Evolutionary conservation across 1,140 invertebrate genomes (phyloP).

Genomic region (Chionoecetes opilio): DNA sequence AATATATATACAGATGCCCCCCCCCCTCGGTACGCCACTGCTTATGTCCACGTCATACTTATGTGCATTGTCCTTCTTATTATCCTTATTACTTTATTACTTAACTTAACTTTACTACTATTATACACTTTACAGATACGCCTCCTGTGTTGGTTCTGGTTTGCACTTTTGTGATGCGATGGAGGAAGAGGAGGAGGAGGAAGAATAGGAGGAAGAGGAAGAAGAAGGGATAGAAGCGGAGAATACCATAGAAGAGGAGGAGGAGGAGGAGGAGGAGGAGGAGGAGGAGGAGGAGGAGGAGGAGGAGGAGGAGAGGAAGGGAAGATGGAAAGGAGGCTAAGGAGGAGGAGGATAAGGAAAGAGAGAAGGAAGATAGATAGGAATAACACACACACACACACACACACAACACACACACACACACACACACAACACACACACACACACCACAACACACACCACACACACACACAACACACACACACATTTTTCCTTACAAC

Average conservation of each 20-base stretch:
- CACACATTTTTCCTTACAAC: too few relatives aligned
- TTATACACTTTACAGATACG: not conserved
- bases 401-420: not conserved
- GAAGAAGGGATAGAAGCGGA: not conserved
- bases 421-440: conserved; percentile 22
- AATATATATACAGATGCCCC: too few relatives aligned
- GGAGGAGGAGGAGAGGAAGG: not conserved
- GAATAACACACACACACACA: not conserved
- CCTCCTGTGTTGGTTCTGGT: not conserved
- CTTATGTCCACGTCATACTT: too few relatives aligned
- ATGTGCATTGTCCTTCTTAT: too few relatives aligned
- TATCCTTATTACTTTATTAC: too few relatives aligned
- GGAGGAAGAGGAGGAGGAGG: not conserved
- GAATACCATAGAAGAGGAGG: not conserved
- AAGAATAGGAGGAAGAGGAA: not conserved
- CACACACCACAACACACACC: conserved; percentile 21
- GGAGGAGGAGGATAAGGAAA: not conserved
- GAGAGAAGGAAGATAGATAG: not conserved
- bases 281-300: not conserved
- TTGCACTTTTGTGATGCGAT: not conserved
- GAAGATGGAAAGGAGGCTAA: not conserved
- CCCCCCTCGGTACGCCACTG: too few relatives aligned
- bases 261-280: not conserved
- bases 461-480: conserved; percentile 9
- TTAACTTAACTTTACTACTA: too few relatives aligned